These are phyloP conservation scores for Emmelina monodactyla DNA, from an alignment of 2,888 invertebrate genomes.

Conservation along the genomic window DNA sequence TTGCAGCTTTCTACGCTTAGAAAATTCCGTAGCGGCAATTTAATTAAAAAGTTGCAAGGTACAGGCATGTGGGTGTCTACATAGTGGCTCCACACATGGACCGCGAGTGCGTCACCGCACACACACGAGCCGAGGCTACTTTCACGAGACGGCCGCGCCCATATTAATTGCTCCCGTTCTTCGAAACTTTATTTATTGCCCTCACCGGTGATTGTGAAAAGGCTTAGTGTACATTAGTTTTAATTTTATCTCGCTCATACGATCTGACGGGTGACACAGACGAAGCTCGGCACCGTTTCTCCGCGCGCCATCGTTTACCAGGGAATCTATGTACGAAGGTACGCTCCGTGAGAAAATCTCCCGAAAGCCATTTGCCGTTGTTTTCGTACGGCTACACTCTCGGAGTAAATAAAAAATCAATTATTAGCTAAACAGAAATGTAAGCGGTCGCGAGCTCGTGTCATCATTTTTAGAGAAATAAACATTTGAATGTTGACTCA, in stretches of 20 bases:
- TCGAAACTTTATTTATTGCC: constrained; percentile 64
- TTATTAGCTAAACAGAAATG: constrained; percentile 59
- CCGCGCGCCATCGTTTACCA: constrained; percentile 10
- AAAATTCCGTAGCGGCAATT: not conserved
- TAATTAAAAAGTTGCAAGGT: constrained; percentile 1
- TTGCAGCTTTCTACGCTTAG: not conserved
- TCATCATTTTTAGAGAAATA: constrained; percentile 59
- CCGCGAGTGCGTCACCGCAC: constrained; percentile 24
- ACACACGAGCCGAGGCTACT: constrained; percentile 49
- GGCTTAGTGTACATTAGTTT: constrained; percentile 59
- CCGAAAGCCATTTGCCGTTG: constrained; percentile 33
- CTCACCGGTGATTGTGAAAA: constrained; percentile 59
- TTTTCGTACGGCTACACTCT: constrained; percentile 42
- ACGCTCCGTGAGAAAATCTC: constrained; percentile 40
- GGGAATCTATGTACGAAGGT: constrained; percentile 19
- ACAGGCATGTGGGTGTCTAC: constrained; percentile 1
- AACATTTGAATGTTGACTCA: constrained; percentile 58
- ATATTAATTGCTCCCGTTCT: constrained; percentile 66
- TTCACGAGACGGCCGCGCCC: constrained; percentile 60
- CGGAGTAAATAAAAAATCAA: constrained; percentile 57
- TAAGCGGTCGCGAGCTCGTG: constrained; percentile 54
- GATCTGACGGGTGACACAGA: constrained; percentile 56
- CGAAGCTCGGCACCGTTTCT: constrained; percentile 24
- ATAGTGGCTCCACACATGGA: not conserved
- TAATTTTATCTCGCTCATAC: constrained; percentile 51